Conservation (phyloP, 2,888 invertebrate genomes). For the Cerceris rybyensis region DNA sequence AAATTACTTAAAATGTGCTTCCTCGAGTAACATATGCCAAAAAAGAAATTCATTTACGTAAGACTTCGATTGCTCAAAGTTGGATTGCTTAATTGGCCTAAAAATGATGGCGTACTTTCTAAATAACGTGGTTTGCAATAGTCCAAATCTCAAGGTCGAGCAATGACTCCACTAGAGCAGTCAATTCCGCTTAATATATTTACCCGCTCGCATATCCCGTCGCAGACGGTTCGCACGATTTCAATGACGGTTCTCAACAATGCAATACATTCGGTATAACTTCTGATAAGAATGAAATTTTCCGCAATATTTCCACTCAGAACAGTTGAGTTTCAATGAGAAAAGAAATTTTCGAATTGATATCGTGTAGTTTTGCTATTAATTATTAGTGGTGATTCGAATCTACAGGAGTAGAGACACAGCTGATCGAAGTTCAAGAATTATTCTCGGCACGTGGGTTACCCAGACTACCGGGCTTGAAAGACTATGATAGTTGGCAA, state of each 20-base stretch:
- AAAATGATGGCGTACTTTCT: conserved; percentile 8
- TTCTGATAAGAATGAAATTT: no score
- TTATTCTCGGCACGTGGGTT: conserved; percentile 42
- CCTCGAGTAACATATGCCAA: no score
- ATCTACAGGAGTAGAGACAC: background rate
- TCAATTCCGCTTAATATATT: background rate
- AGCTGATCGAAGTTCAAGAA: conserved; percentile 37
- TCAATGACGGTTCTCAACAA: no score
- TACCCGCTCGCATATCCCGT: background rate
- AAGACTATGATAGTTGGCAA: background rate
- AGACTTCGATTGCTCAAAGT: conserved; percentile 9
- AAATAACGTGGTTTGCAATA: background rate
- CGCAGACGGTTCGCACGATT: no score
- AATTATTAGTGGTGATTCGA: background rate
- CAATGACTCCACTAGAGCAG: background rate
- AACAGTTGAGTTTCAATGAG: no score
- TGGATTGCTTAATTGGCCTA: background rate
- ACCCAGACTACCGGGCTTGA: conserved; percentile 1
- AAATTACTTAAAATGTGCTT: background rate
- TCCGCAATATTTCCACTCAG: no score
- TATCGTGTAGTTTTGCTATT: no score
- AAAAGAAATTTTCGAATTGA: no score
- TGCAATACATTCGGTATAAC: no score
- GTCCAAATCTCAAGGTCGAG: background rate
- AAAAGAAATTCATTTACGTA: background rate